These are phyloP conservation scores for Apteryx mantelli DNA, from an alignment of 2,113 vertebrate species.

Conservation along the genomic window DNA sequence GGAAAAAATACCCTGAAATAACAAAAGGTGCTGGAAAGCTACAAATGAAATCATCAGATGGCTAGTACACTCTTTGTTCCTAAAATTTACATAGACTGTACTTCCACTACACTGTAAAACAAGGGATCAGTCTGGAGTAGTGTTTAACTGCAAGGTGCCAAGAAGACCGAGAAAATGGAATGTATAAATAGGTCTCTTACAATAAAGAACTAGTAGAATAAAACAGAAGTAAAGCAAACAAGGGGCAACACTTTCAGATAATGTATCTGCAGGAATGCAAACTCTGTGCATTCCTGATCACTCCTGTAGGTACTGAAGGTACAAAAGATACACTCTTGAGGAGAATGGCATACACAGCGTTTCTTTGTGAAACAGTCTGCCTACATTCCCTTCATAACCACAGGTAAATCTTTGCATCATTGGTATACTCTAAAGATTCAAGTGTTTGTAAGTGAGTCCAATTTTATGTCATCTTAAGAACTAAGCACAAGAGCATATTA, in stretches of 20 bases:
- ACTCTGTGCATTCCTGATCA: constrained; percentile 50
- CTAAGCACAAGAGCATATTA: not conserved
- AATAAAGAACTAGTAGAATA: constrained; percentile 9
- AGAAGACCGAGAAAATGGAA: constrained; percentile 57
- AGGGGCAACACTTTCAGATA: constrained; percentile 38
- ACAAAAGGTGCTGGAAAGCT: constrained; percentile 64
- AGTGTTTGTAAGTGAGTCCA: not conserved
- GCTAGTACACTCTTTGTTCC: constrained; percentile 38
- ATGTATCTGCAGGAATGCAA: constrained; percentile 42
- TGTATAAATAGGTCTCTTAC: constrained; percentile 57
- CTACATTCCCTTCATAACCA: constrained; percentile 18
- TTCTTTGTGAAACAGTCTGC: constrained; percentile 43
- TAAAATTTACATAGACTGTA: constrained; percentile 57
- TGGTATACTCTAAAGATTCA: not conserved
- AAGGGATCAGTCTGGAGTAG: constrained; percentile 31
- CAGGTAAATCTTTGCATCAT: constrained; percentile 16
- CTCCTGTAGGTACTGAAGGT: constrained; percentile 39
- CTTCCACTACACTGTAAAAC: constrained; percentile 42
- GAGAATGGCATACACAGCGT: not conserved
- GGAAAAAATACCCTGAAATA: constrained; percentile 69
- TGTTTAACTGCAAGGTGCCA: constrained; percentile 54
- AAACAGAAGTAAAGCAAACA: constrained; percentile 51
- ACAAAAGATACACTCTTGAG: constrained; percentile 45
- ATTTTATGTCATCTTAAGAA: constrained; percentile 25
- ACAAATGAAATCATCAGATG: constrained; percentile 72